Conservation (phyloP, 2,797 vertebrate genomes). For the Sebastes vulpes region DNA sequence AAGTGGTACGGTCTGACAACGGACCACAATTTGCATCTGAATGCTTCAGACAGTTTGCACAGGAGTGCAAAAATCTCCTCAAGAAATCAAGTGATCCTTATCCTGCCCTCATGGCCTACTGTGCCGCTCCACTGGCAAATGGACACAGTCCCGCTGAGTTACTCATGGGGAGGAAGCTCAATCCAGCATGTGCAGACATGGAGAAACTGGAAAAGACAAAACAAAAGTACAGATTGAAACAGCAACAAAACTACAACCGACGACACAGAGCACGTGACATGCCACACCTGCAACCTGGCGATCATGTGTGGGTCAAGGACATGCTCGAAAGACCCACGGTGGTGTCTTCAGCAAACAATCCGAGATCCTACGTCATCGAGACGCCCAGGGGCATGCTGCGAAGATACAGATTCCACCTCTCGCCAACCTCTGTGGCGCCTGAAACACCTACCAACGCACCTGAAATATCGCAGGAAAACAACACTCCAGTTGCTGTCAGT, state of each 20-base stretch:
- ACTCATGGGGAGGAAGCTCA: not conserved
- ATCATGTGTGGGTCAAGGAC: not conserved
- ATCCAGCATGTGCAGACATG: not conserved
- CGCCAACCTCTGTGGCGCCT: not conserved
- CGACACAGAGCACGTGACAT: not conserved
- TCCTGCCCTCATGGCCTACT: not conserved
- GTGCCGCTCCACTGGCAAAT: not conserved
- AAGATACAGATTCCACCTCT: not conserved
- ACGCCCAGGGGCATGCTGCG: not conserved
- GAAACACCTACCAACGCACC: too few species aligned
- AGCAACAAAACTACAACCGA: not conserved
- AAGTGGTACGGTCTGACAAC: not conserved
- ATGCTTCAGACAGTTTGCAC: not conserved
- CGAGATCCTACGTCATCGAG: not conserved
- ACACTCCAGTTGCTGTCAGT: not conserved
- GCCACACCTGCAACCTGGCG: not conserved
- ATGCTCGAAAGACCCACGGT: not conserved
- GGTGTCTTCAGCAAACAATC: not conserved
- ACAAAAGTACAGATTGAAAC: not conserved
- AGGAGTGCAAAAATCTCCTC: not conserved
- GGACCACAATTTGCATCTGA: constrained; percentile 13
- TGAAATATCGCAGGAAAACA: not conserved
- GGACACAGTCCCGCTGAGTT: not conserved
- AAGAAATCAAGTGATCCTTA: not conserved
- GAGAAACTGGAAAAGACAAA: not conserved